phyloP scores from a whole-genome alignment of 2,113 vertebrate species.

The Brienomyrus brachyistius region DNA sequence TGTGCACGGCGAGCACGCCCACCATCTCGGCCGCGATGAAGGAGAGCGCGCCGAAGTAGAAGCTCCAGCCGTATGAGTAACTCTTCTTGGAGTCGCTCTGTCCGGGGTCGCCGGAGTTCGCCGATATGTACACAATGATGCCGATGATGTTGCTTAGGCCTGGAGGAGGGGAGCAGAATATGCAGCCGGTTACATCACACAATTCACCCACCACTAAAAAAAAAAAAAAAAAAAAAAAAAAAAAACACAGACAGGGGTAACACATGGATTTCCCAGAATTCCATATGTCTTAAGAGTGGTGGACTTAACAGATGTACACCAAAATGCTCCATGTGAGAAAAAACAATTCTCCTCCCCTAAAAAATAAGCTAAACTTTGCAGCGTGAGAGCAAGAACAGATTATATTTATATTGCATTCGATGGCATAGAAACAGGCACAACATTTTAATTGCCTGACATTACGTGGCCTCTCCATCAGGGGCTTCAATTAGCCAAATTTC shows the following conservation, averaged over 20 bases:
- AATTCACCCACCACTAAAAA: background rate
- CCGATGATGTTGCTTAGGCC: conserved; percentile 97
- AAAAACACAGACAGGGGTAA: background rate
- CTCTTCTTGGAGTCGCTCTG: conserved; percentile 97
- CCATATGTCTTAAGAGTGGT: background rate
- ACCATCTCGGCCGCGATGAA: conserved; percentile 96
- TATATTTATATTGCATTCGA: background rate
- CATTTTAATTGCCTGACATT: background rate
- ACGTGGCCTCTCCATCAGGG: background rate
- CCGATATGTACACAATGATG: conserved; percentile 97
- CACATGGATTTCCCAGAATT: background rate
- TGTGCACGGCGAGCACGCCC: conserved; percentile 89
- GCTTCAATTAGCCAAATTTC: conserved; percentile 13
- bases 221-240: background rate
- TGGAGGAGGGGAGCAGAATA: conserved; percentile 38
- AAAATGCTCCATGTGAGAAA: background rate
- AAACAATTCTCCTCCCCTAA: background rate
- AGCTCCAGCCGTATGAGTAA: conserved; percentile 97
- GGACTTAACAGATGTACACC: background rate
- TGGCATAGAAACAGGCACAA: background rate
- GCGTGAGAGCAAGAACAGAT: background rate
- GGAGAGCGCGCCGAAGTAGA: conserved; percentile 93
- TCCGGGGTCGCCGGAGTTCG: conserved; percentile 86
- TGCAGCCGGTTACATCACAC: background rate
- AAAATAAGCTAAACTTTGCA: background rate